phyloP scores from a whole-genome alignment of 2,797 vertebrate species.

The Botia almorhae region DNA sequence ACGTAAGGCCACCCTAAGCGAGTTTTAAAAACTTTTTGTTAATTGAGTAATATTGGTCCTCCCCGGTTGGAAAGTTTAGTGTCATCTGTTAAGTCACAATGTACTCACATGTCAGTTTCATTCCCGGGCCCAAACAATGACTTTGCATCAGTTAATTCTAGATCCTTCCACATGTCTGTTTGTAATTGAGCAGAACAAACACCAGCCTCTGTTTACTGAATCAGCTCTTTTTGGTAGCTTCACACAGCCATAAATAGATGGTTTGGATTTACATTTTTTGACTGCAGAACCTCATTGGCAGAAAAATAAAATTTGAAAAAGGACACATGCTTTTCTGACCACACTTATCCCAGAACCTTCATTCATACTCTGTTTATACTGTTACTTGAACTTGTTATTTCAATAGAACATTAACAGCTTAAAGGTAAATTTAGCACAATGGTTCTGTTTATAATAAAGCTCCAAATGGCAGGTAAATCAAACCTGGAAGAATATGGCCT shows the following conservation, averaged over 20 bases:
- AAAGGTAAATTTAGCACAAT: slow-evolving; percentile 38
- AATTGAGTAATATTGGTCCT: not conserved
- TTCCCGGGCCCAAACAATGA: slow-evolving; percentile 11
- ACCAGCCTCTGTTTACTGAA: slow-evolving; percentile 51
- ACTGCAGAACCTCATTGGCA: slow-evolving; percentile 11
- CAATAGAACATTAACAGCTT: slow-evolving; percentile 25
- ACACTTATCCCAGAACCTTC: slow-evolving; percentile 40
- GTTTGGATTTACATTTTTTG: slow-evolving; percentile 34
- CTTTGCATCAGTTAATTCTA: slow-evolving; percentile 27
- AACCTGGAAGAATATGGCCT: not conserved
- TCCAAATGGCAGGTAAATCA: slow-evolving; percentile 18
- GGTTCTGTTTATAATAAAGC: slow-evolving; percentile 15
- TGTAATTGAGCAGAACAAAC: slow-evolving; percentile 43
- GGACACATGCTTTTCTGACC: slow-evolving; percentile 42
- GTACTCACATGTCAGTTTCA: not conserved
- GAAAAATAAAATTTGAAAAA: slow-evolving; percentile 31
- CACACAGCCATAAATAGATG: slow-evolving; percentile 48
- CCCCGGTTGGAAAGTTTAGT: slow-evolving; percentile 8
- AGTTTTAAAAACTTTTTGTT: not conserved
- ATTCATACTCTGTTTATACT: slow-evolving; percentile 44
- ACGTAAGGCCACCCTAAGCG: too few species aligned
- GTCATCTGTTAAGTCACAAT: not conserved
- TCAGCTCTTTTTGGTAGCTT: slow-evolving; percentile 43
- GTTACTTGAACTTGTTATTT: not conserved
- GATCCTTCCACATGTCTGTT: slow-evolving; percentile 29